A percentile compares a stretch with the other conserved stretches of the same genome.
Evolutionary conservation across 2,888 invertebrate genomes (phyloP).

Genomic region (Lithosia quadra): DNA sequence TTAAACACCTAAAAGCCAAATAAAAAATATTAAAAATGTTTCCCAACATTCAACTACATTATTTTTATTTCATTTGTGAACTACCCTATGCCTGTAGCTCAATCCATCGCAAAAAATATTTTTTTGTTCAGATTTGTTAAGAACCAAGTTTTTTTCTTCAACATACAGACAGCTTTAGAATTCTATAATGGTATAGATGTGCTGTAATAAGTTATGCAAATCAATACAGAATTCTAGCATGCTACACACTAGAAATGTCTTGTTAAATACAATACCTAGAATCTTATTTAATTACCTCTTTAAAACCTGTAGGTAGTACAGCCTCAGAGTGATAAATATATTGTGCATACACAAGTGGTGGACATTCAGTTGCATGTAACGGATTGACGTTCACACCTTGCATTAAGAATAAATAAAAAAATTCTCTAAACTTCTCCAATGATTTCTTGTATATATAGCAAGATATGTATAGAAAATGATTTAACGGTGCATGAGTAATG

Average conservation of each 20-base stretch:
- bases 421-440: constrained; percentile 71
- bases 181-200: too few relatives aligned
- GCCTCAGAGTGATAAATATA: constrained; percentile 43
- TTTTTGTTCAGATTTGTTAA: too few relatives aligned
- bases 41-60: too few relatives aligned
- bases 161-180: too few relatives aligned
- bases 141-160: too few relatives aligned
- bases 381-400: constrained; percentile 78
- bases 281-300: constrained; percentile 59
- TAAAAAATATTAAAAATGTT: neutral
- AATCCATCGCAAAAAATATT: too few relatives aligned
- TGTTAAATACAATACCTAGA: neutral
- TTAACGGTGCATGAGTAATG: constrained; percentile 71
- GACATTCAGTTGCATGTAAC: constrained; percentile 72
- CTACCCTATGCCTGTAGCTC: too few relatives aligned
- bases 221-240: neutral
- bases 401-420: constrained; percentile 75
- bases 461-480: constrained; percentile 75
- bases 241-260: neutral
- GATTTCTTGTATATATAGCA: constrained; percentile 77
- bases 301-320: constrained; percentile 66
- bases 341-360: constrained; percentile 79
- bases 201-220: too few relatives aligned
- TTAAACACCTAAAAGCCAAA: constrained; percentile 68
- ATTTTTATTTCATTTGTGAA: neutral